Percentiles rank a stretch among this genome's conserved stretches.
Evolutionary conservation across 1,140 invertebrate species (phyloP).

Genomic region (Drosophila orosa): DNA sequence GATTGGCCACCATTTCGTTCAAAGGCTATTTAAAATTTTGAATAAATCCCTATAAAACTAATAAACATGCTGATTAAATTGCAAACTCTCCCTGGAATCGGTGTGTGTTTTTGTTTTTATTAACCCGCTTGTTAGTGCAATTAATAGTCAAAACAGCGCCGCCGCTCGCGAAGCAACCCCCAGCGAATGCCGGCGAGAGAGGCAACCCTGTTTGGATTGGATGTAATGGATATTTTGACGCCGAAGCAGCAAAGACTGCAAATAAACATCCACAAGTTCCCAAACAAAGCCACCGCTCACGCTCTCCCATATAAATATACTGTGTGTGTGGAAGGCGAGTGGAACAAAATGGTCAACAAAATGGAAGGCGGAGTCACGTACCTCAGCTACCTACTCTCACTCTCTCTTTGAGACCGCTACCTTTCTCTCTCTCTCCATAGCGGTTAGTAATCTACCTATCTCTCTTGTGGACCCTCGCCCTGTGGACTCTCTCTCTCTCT

Average conservation of each 20-base stretch:
- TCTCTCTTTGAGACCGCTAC: not conserved
- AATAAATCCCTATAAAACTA: constrained; percentile 1
- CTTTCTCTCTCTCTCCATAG: not conserved
- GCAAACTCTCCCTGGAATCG: constrained; percentile 1
- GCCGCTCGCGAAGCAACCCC: constrained; percentile 14
- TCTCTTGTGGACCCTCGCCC: constrained; percentile 5
- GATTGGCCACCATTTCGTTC: not conserved
- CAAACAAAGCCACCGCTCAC: constrained; percentile 54
- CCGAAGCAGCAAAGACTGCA: constrained; percentile 76
- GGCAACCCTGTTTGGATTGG: constrained; percentile 79
- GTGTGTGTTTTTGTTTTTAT: constrained; percentile 33
- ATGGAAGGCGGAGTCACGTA: constrained; percentile 57
- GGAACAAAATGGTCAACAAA: constrained; percentile 75
- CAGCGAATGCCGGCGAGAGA: not conserved
- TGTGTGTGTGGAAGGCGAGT: constrained; percentile 71
- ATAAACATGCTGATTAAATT: constrained; percentile 39
- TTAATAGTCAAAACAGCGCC: constrained; percentile 63
- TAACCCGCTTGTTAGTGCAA: constrained; percentile 54
- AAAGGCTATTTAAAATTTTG: not conserved
- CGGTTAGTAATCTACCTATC: constrained; percentile 1
- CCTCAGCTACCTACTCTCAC: not conserved
- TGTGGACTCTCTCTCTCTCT: constrained; percentile 10
- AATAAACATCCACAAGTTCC: constrained; percentile 82
- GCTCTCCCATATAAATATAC: not conserved
- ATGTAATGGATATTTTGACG: constrained; percentile 84